phyloP scores from a whole-genome alignment of 64 coral and sea anemone species.

The Actinia tenebrosa region DNA sequence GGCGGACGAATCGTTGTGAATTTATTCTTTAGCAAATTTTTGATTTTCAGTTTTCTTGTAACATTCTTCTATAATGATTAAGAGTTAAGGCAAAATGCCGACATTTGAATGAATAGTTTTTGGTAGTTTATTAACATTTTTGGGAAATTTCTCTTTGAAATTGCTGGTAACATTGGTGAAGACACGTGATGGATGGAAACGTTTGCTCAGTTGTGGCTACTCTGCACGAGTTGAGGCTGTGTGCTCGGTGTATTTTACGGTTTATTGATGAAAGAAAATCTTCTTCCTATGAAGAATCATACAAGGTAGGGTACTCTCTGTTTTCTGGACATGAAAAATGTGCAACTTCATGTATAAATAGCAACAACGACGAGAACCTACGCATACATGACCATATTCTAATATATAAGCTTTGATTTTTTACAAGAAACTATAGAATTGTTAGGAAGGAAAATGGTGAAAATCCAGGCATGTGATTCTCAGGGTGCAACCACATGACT shows the following conservation, averaged over 20 bases:
- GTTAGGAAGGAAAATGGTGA: too few species aligned
- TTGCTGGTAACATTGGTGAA: neutral
- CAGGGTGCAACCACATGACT: too few species aligned
- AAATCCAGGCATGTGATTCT: too few species aligned
- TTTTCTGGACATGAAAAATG: too few species aligned
- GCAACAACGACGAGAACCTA: too few species aligned
- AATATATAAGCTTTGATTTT: too few species aligned
- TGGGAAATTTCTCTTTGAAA: neutral
- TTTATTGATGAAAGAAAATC: conserved; percentile 30
- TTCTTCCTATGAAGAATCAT: conserved; percentile 24
- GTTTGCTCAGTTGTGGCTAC: neutral
- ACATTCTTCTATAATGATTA: neutral
- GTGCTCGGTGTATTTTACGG: conserved; percentile 43
- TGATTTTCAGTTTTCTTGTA: neutral
- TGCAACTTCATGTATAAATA: too few species aligned
- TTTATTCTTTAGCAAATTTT: neutral
- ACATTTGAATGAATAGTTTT: neutral
- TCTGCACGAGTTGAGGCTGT: conserved; percentile 20
- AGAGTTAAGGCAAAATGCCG: neutral
- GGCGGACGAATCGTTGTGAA: neutral
- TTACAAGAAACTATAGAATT: too few species aligned
- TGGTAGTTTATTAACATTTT: neutral
- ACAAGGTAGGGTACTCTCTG: conserved; percentile 9
- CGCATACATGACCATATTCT: too few species aligned
- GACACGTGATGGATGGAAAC: neutral